Evolutionary conservation across 1,140 invertebrate genomes (phyloP).

Genomic region (Lepidurus apus): DNA sequence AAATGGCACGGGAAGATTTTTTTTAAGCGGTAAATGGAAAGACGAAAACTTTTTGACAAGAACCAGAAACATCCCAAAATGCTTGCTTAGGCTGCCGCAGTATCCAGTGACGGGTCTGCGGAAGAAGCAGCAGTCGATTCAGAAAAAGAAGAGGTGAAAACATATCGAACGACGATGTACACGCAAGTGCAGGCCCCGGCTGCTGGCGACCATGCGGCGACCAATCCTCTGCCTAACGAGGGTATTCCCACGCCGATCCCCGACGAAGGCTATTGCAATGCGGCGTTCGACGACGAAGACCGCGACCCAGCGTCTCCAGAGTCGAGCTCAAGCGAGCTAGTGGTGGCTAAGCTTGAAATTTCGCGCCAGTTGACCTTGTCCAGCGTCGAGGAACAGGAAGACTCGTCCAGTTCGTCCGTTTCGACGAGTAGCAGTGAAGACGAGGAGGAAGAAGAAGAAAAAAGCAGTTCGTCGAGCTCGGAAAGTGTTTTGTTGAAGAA

Average conservation of each 20-base stretch:
- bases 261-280: slow-evolving; percentile 46
- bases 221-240: slow-evolving; percentile 27
- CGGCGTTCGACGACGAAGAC: slow-evolving; percentile 43
- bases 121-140: neutral
- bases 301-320: slow-evolving; percentile 36
- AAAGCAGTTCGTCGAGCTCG: neutral
- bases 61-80: neutral
- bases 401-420: neutral
- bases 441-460: slow-evolving; percentile 28
- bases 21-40: neutral
- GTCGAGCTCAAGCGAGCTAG: neutral
- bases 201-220: neutral
- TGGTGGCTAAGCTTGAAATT: neutral
- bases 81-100: slow-evolving; percentile 15
- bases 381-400: neutral
- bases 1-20: neutral
- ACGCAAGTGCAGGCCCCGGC: slow-evolving; percentile 16
- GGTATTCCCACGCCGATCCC: neutral
- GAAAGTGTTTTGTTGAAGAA: neutral
- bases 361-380: slow-evolving; percentile 12
- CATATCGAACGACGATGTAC: slow-evolving; percentile 5
- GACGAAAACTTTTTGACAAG: neutral
- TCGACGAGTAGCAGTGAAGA: slow-evolving; percentile 24
- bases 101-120: neutral
- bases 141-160: neutral